phyloP scores from a whole-genome alignment of 2,113 vertebrate genomes.

The Sisor rabdophorus region DNA sequence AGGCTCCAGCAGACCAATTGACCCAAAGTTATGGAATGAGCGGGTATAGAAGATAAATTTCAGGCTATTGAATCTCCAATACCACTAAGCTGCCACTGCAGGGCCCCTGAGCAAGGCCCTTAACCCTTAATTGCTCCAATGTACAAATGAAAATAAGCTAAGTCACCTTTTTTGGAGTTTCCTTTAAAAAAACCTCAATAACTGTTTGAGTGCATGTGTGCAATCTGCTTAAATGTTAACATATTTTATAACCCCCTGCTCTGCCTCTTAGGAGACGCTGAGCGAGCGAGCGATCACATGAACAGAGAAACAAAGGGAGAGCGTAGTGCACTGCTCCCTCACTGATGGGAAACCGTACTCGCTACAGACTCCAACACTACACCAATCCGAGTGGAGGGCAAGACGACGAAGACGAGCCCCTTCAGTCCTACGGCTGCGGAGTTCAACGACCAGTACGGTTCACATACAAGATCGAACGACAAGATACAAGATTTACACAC shows the following conservation, averaged over 20 bases:
- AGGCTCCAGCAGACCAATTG: too few species aligned
- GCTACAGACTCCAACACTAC: constrained; percentile 54
- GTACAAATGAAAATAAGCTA: too few species aligned
- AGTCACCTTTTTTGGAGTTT: too few species aligned
- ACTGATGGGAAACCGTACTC: constrained; percentile 41
- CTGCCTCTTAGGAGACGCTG: constrained; percentile 74
- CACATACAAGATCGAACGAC: constrained; percentile 23
- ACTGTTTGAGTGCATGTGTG: too few species aligned
- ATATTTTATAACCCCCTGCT: constrained; percentile 53
- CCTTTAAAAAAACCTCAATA: too few species aligned
- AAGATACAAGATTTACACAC: not conserved
- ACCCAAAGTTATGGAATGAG: too few species aligned
- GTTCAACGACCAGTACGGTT: constrained; percentile 20
- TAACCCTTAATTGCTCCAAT: too few species aligned
- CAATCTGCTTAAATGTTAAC: too few species aligned
- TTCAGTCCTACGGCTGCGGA: constrained; percentile 28
- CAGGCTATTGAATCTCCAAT: too few species aligned
- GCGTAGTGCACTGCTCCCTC: constrained; percentile 37
- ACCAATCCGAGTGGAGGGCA: constrained; percentile 44
- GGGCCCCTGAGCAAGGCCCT: too few species aligned
- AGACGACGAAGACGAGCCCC: constrained; percentile 45
- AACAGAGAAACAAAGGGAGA: constrained; percentile 50
- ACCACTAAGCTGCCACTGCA: too few species aligned
- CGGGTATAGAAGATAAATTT: too few species aligned
- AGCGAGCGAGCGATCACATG: constrained; percentile 54